Percentiles rank a stretch among this genome's conserved stretches.
Evolutionary conservation across 2,797 vertebrate genomes (phyloP).

Genomic region (Myiotriccus ornatus): DNA sequence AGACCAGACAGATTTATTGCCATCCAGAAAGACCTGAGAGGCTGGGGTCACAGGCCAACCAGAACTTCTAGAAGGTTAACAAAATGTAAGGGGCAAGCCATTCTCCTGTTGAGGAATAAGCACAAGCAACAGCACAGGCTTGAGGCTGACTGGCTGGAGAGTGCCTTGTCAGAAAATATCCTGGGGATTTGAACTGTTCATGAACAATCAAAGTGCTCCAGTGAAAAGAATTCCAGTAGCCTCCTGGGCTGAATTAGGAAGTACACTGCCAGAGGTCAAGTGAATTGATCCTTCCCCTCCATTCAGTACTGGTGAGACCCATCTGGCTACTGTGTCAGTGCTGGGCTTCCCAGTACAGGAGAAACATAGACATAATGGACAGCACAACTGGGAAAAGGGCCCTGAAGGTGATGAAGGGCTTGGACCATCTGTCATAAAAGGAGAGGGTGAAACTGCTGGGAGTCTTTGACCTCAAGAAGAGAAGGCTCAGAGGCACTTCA

Average conservation of each 20-base stretch:
- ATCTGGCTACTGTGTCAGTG: not conserved
- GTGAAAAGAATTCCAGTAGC: not conserved
- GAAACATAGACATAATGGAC: not conserved
- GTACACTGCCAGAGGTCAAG: accelerated
- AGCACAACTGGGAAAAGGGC: not conserved
- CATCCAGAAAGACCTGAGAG: not conserved
- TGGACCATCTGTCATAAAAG: not conserved
- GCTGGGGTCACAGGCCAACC: not conserved
- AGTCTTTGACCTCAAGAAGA: not conserved
- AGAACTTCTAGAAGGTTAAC: not conserved
- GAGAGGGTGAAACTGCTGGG: not conserved
- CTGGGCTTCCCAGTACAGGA: not conserved
- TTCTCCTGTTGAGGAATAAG: not conserved
- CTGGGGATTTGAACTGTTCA: not conserved
- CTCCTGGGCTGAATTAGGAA: not conserved
- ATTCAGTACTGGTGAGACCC: not conserved
- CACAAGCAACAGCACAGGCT: not conserved
- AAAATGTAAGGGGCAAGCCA: not conserved
- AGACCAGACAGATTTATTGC: not conserved
- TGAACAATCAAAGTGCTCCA: not conserved
- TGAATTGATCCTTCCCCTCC: accelerated
- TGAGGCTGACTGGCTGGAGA: not conserved
- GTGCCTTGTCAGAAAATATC: not conserved
- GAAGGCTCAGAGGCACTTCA: not conserved
- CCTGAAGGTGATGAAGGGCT: not conserved